Evolutionary conservation across 2,888 invertebrate species (phyloP).

Genomic region (Sminthurinus aureus): DNA sequence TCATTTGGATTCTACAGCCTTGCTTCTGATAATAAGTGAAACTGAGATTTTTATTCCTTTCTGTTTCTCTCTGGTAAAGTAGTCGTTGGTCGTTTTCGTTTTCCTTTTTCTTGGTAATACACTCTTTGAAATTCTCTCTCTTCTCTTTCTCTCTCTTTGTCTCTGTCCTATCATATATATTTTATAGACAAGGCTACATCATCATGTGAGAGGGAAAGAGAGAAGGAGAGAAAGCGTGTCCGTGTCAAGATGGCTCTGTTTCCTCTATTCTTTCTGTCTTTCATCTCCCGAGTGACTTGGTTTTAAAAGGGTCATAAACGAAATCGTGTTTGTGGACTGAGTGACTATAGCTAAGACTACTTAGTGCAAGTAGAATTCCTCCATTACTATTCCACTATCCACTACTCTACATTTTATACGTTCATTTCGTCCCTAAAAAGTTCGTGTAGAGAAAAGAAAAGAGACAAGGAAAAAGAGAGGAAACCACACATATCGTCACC

Average conservation of each 20-base stretch:
- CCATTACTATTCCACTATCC: conserved; percentile 1
- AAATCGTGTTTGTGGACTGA: conserved; percentile 15
- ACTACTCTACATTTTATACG: not conserved
- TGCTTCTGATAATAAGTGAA: no score
- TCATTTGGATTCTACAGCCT: no score
- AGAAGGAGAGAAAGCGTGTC: not conserved
- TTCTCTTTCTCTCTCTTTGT: not conserved
- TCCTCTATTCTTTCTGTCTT: not conserved
- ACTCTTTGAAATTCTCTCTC: not conserved
- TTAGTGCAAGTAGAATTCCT: not conserved
- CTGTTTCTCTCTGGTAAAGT: not conserved
- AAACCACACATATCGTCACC: not conserved
- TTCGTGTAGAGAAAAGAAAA: not conserved
- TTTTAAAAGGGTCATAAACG: conserved; percentile 15
- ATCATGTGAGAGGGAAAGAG: not conserved
- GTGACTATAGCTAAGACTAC: not conserved
- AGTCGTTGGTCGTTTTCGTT: not conserved
- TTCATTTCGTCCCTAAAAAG: not conserved
- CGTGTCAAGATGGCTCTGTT: conserved; percentile 16
- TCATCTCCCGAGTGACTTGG: conserved; percentile 14
- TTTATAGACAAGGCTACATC: no score
- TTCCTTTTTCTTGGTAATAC: not conserved
- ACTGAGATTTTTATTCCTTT: no score
- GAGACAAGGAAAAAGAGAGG: no score
- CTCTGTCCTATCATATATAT: no score